Evolutionary conservation across 1,140 invertebrate genomes (phyloP), one percentile per base, ranked within the genome.

Genomic region (Drosophila erecta): DNA sequence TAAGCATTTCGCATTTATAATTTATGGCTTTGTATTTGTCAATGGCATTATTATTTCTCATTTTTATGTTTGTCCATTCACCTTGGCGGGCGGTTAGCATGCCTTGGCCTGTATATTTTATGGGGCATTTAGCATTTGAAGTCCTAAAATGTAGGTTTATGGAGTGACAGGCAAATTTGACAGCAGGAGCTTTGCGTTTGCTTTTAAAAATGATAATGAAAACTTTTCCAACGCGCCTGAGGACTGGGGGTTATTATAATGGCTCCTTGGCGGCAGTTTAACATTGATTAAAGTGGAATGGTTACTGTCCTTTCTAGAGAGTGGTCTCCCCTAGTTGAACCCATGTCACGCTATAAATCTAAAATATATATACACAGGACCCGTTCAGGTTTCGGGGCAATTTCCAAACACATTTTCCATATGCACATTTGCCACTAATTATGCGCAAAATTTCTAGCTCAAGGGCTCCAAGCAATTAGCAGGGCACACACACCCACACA

Each of bases 1-100:
- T 89, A 89, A 87, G 83, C 86, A 87, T 84, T 87, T 89, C 84
- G 60, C 79, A 87, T 87, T 87, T 89, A 87, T 87, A 89, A 87
- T 87, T 87, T 87, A 87, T 87, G 83, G 83, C 84, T 89, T 87
- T 87, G 62, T 89, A 87, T 87, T 87, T 87, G 83, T 89, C 83
- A 87, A 89, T 87, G 83, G 83, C 76, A 89, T 87, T 87, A 87
- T 89, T 83, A 83, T 89, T 87, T 87, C 70, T 62, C 83, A 86
- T 81, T 89, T 83, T 87, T 87, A 75, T 81, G 59, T 81, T 75
- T 66, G 66, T 78, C 60, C 58, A 67, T 57, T 70, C 67, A 71
- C 71, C 71, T 62, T 59, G 50, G 60, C 24, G 43, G 51, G 35
- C 30, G 46, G 43, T 40, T 33, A 49, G 35, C n/a, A 3, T 12